These are phyloP conservation scores for Ginglymostoma cirratum DNA, from an alignment of 2,113 vertebrate genomes.

Conservation along the genomic window DNA sequence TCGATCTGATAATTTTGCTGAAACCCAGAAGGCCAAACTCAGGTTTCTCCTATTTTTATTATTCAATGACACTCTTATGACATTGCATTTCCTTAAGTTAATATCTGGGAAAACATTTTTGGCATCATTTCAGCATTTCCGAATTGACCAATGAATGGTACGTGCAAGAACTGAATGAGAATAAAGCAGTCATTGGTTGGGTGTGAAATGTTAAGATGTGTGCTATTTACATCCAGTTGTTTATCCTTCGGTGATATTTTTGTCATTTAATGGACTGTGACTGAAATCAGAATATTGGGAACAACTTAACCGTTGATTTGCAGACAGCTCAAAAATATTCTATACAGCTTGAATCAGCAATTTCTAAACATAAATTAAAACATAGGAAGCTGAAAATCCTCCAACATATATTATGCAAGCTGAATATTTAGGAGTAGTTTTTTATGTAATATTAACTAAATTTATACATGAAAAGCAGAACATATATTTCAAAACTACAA, in stretches of 20 bases:
- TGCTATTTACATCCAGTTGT: constrained; percentile 9
- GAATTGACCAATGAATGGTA: background rate
- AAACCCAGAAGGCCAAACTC: background rate
- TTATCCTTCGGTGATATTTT: constrained; percentile 21
- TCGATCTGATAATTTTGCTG: background rate
- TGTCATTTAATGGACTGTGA: background rate
- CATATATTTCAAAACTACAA: background rate
- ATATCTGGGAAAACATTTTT: constrained; percentile 26
- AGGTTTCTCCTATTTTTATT: constrained; percentile 1
- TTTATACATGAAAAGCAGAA: background rate
- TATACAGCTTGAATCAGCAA: background rate
- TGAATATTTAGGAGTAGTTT: background rate
- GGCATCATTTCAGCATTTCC: background rate
- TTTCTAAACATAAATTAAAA: background rate
- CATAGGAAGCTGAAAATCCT: background rate
- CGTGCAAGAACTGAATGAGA: constrained; percentile 20
- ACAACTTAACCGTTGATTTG: background rate
- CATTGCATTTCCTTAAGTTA: constrained; percentile 25
- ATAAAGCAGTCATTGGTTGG: background rate
- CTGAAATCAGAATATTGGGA: background rate
- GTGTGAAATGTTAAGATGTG: constrained; percentile 16
- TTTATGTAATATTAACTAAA: background rate
- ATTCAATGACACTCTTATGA: constrained; percentile 18
- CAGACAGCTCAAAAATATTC: background rate
- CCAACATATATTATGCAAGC: background rate